Evolutionary conservation across 2,113 vertebrate genomes (phyloP), one percentile per base, ranked within the genome.

Genomic region (Engystomops pustulosus): DNA sequence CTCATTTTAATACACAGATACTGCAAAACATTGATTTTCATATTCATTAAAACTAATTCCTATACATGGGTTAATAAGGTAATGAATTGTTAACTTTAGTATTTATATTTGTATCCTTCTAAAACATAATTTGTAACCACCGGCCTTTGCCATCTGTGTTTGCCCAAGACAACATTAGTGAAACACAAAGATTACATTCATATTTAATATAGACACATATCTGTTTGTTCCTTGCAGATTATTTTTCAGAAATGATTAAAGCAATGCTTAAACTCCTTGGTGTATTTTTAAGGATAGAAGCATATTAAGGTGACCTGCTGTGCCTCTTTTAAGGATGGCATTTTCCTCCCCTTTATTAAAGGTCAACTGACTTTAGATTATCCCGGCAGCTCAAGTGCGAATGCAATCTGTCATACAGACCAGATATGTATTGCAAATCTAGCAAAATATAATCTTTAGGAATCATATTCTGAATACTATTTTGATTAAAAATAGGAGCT

Each of bases 401-500:
- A 60, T 81, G 89, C 93, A 94, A 93, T 94, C 93, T 93, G 91
- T 91, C 92, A 90, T 81, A 72, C 86, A 72, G 77, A 87, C 88
- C 86, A 93, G 87, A 91, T 90, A 90, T 85, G 91, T 92, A 90
- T 92, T 86, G 86, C 91, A 95, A 95, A 95, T 93, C 94, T 94
- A 88, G 90, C 90, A 87, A 91, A 88, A 89, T 92, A 93, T 95
- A 95, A 96, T 96, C 94, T 95, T 90, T 86, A 49, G 87, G 89
- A 94, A 93, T 95, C 92, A 91, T 95, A 94, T 93, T 95, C 91
- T 86, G 91, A 95, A 95, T 92, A 93, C 91, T 93, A 89, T 95
- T 95, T 94, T 96, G 95, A 95, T 95, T 95, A 95, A 96, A 90
- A 60, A 89, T 81, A 84, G 88, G 86, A 90, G 87, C 86, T 27